Evolutionary conservation across 2,888 invertebrate genomes (phyloP).

Genomic region (Pyrochroa serraticornis): DNA sequence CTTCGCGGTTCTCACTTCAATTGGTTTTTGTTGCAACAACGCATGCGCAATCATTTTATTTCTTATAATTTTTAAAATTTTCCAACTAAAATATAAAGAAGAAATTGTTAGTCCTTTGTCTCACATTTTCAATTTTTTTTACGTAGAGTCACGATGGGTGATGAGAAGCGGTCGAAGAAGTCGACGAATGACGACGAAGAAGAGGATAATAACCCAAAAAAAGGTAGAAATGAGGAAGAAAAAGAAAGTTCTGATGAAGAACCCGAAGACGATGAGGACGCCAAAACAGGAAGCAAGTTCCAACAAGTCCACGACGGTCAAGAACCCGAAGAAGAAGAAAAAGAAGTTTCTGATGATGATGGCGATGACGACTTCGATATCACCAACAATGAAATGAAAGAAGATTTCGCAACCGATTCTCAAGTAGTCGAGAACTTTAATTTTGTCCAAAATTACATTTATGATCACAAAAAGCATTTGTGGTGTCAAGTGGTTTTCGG

Average conservation of each 20-base stretch:
- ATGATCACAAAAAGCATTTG: constrained; percentile 73
- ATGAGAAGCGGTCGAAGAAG: constrained; percentile 39
- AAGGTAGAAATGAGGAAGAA: constrained; percentile 38
- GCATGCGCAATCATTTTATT: too few species aligned
- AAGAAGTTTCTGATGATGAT: constrained; percentile 60
- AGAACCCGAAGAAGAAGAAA: constrained; percentile 60
- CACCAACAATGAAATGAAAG: constrained; percentile 37
- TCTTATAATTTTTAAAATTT: too few species aligned
- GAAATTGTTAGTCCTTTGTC: too few species aligned
- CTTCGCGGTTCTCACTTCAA: too few species aligned
- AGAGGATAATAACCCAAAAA: background rate
- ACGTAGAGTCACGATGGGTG: constrained; percentile 59
- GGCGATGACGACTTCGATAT: constrained; percentile 57
- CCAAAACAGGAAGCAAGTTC: constrained; percentile 53
- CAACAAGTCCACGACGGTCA: constrained; percentile 58
- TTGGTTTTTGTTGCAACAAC: too few species aligned
- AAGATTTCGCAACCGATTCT: constrained; percentile 56
- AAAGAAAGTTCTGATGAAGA: constrained; percentile 71
- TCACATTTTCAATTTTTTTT: too few species aligned
- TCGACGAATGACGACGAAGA: constrained; percentile 53
- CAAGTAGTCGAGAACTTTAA: constrained; percentile 47
- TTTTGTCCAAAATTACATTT: constrained; percentile 66
- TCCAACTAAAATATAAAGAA: too few species aligned
- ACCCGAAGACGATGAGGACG: constrained; percentile 64
- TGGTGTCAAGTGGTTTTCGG: constrained; percentile 87